Percentiles rank a stretch among this genome's conserved stretches.
phyloP scores from a whole-genome alignment of 2,888 invertebrate genomes.

The Eilema depressum region DNA sequence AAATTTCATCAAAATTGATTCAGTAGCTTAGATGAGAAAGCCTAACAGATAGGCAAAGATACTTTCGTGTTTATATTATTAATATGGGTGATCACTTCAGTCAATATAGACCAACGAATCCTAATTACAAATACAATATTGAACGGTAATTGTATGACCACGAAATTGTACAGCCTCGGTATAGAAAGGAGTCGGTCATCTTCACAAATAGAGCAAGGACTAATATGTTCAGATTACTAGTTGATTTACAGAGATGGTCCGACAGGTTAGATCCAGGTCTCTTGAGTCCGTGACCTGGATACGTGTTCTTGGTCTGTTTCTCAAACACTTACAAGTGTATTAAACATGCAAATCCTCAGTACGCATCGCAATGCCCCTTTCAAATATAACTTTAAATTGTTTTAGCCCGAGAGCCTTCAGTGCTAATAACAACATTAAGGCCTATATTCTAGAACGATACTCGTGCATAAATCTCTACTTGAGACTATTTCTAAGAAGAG shows the following conservation, averaged over 20 bases:
- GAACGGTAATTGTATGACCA: slow-evolving; percentile 36
- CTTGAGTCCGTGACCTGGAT: no score
- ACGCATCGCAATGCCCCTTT: neutral
- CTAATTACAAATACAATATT: slow-evolving; percentile 26
- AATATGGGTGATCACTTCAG: no score
- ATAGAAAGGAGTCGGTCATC: slow-evolving; percentile 47
- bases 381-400: neutral
- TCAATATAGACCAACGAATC: neutral
- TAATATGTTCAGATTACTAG: neutral
- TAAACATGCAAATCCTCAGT: neutral
- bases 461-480: no score
- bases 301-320: neutral
- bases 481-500: no score
- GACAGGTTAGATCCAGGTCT: neutral
- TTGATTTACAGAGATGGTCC: neutral
- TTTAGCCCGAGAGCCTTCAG: neutral
- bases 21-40: no score
- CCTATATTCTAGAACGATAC: neutral
- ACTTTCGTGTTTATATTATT: no score
- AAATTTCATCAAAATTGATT: no score
- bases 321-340: neutral
- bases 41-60: no score
- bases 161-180: slow-evolving; percentile 44
- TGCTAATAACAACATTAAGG: neutral
- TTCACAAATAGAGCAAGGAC: slow-evolving; percentile 35